Evolutionary conservation across 2,797 vertebrate genomes (phyloP).

Genomic region (Gobio occitaniae): DNA sequence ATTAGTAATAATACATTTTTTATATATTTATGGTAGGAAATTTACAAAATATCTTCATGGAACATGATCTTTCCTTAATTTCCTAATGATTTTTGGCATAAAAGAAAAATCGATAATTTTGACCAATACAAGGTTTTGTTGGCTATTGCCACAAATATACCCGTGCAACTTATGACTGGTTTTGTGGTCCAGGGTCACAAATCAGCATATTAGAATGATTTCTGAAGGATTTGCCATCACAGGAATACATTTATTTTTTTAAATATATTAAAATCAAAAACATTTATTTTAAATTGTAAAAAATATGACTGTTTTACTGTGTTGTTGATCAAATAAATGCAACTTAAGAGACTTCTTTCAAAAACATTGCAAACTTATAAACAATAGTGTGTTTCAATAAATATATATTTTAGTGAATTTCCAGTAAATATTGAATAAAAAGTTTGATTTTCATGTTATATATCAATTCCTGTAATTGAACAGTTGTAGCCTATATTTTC

Average conservation of each 20-base stretch:
- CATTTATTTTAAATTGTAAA: background rate
- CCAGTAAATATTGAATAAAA: background rate
- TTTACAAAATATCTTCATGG: too few relatives aligned
- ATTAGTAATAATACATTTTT: too few relatives aligned
- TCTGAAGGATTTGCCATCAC: background rate
- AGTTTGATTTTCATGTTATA: background rate
- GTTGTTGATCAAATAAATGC: background rate
- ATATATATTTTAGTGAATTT: background rate
- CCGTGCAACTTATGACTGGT: too few relatives aligned
- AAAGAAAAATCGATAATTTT: too few relatives aligned
- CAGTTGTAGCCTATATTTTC: background rate
- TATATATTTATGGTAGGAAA: too few relatives aligned
- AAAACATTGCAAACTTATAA: background rate
- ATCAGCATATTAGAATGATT: background rate
- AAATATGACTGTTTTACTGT: background rate
- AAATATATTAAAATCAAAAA: background rate
- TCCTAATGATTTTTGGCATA: too few relatives aligned
- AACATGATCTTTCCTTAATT: too few relatives aligned
- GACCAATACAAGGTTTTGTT: too few relatives aligned
- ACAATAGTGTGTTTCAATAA: conserved; percentile 1
- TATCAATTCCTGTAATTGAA: background rate
- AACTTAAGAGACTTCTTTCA: background rate
- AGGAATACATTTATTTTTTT: background rate
- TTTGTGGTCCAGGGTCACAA: background rate
- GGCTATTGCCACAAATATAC: too few relatives aligned